A percentile compares a stretch with the other conserved stretches of the same genome.
Conservation (phyloP, 1,140 invertebrate genomes). For the Atta cephalotes region DNA sequence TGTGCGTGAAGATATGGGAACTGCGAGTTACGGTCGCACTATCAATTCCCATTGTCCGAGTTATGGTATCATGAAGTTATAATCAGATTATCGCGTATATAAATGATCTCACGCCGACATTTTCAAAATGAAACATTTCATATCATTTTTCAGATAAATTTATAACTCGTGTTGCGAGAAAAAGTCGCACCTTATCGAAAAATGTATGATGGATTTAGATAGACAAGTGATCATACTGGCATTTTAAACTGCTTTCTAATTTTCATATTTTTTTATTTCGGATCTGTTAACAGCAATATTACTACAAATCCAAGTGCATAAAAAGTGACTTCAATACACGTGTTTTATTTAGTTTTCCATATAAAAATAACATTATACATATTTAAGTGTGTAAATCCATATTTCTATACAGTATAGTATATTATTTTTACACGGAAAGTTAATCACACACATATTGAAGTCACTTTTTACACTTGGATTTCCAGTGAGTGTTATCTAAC, state of each 20-base stretch:
- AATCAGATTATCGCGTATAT: neutral
- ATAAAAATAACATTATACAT: too few species aligned
- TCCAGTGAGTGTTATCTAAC: neutral
- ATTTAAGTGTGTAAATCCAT: too few species aligned
- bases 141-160: slow-evolving; percentile 20
- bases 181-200: neutral
- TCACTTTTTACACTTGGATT: too few species aligned
- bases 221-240: neutral
- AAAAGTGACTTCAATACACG: too few species aligned
- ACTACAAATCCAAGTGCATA: too few species aligned
- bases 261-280: neutral
- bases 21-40: neutral
- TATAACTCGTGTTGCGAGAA: neutral
- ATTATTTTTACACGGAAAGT: too few species aligned
- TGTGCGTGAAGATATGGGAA: neutral
- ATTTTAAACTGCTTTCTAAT: neutral
- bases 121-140: slow-evolving; percentile 4
- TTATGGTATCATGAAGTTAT: slow-evolving; percentile 14
- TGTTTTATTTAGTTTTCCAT: too few species aligned
- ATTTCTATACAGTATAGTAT: too few species aligned
- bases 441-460: too few species aligned
- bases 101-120: slow-evolving; percentile 5
- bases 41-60: neutral
- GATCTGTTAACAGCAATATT: neutral
- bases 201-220: neutral